Conservation (phyloP, 1,140 invertebrate species). For the Piezodorus guildinii region DNA sequence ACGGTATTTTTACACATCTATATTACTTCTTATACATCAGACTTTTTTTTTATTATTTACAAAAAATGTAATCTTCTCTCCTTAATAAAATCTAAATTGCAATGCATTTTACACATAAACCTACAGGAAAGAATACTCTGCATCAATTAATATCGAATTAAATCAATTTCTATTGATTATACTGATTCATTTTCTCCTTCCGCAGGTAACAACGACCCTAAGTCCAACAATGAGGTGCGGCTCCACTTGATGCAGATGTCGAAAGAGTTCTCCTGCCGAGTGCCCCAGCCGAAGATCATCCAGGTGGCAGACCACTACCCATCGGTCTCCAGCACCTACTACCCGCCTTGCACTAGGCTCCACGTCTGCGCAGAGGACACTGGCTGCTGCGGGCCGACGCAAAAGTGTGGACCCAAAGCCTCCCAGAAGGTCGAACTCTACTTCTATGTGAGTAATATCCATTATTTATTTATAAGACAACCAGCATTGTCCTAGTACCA, state of each 20-base stretch:
- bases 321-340: slow-evolving; percentile 54
- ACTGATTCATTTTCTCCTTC: not conserved
- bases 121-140: no score
- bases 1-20: no score
- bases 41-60: no score
- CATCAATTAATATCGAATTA: no score
- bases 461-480: not conserved
- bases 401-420: slow-evolving; percentile 53
- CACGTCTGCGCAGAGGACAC: slow-evolving; percentile 65
- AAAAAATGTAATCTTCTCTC: no score
- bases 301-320: slow-evolving; percentile 49
- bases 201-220: slow-evolving; percentile 7
- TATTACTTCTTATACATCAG: no score
- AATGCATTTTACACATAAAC: no score
- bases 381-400: slow-evolving; percentile 54
- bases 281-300: slow-evolving; percentile 48
- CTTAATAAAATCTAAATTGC: no score
- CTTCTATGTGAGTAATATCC: slow-evolving; percentile 53
- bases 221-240: slow-evolving; percentile 35
- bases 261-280: slow-evolving; percentile 45
- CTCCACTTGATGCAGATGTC: slow-evolving; percentile 45
- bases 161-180: no score
- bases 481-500: no score
- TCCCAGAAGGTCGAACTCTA: slow-evolving; percentile 49
- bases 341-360: slow-evolving; percentile 58